These are phyloP conservation scores for Odontomachus brunneus DNA, from an alignment of 1,140 invertebrate species.

Conservation along the genomic window DNA sequence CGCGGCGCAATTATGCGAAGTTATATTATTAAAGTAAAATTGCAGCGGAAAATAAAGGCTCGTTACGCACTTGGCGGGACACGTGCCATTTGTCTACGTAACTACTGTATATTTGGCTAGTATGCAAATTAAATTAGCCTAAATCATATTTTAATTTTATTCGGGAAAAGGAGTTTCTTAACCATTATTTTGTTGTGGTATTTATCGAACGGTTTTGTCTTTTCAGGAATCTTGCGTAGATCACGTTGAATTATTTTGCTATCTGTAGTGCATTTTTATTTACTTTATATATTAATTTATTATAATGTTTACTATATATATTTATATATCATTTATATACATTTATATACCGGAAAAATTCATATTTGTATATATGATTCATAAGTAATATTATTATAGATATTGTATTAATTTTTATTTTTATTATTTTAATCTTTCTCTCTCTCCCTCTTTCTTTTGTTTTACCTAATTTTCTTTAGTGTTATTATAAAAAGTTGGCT, in stretches of 20 bases:
- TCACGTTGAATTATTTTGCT: neutral
- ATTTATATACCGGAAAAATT: too few relatives aligned
- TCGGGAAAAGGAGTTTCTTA: neutral
- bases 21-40: conserved; percentile 60
- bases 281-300: neutral
- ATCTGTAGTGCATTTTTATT: neutral
- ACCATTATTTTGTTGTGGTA: neutral
- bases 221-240: neutral
- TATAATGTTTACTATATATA: too few relatives aligned
- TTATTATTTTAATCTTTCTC: too few relatives aligned
- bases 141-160: neutral
- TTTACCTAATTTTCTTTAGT: too few relatives aligned
- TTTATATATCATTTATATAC: too few relatives aligned
- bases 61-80: neutral
- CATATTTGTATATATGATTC: too few relatives aligned
- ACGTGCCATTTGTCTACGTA: neutral
- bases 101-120: conserved; percentile 3
- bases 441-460: too few relatives aligned
- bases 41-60: conserved; percentile 33
- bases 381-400: too few relatives aligned
- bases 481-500: neutral
- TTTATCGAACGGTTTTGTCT: neutral
- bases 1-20: conserved; percentile 61
- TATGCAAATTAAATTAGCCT: conserved; percentile 7
- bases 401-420: too few relatives aligned